phyloP scores from a whole-genome alignment of 2,888 invertebrate genomes.

The Timema podura region DNA sequence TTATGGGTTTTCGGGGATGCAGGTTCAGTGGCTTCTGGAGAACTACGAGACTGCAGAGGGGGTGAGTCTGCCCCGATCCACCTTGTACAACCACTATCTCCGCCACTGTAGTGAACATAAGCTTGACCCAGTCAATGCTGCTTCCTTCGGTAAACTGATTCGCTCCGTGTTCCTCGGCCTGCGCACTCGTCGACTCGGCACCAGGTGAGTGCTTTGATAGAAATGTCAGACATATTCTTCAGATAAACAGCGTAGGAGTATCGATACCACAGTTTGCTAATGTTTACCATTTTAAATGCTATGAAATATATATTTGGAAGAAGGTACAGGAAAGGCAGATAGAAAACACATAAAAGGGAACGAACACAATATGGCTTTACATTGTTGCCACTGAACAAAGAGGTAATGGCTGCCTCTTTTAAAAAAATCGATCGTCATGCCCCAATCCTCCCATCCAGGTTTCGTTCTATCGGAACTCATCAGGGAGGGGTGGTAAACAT shows the following conservation, averaged over 20 bases:
- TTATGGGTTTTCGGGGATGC: too few relatives aligned
- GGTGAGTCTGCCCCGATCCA: conserved; percentile 89
- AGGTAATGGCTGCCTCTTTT: too few relatives aligned
- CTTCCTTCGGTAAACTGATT: conserved; percentile 98
- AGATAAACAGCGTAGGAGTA: neutral
- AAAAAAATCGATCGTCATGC: neutral
- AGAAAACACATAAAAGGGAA: too few relatives aligned
- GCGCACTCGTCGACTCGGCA: conserved; percentile 90
- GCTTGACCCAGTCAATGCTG: conserved; percentile 97
- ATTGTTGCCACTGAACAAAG: too few relatives aligned
- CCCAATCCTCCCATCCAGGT: neutral
- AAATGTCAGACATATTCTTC: neutral
- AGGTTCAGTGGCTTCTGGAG: conserved; percentile 93
- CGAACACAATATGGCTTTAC: too few relatives aligned
- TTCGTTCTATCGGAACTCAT: too few relatives aligned
- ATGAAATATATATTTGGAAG: neutral
- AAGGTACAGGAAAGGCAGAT: too few relatives aligned
- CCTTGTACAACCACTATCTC: conserved; percentile 94
- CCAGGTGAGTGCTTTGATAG: conserved; percentile 55
- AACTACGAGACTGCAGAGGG: conserved; percentile 98
- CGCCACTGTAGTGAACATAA: conserved; percentile 91
- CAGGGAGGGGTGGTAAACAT: neutral
- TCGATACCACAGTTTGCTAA: neutral
- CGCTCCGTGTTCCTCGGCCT: conserved; percentile 96
- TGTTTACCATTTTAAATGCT: neutral